Percentiles rank a stretch among this genome's conserved stretches.
These are phyloP conservation scores for Tiphia femorata DNA, from an alignment of 2,888 invertebrate genomes.

Conservation along the genomic window DNA sequence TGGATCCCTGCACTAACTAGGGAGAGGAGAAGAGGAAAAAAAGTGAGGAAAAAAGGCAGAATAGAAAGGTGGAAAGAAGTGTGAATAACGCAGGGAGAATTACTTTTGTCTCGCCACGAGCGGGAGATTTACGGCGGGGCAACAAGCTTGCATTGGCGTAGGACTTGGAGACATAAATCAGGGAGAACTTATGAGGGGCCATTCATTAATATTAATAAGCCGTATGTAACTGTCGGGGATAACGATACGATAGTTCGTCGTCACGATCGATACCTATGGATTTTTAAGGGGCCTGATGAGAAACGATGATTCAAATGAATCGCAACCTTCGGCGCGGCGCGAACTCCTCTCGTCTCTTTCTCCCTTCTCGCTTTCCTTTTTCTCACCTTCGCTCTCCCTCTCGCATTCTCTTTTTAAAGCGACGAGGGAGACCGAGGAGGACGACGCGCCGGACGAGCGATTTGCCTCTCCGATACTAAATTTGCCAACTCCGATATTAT, in stretches of 20 bases:
- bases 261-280: slow-evolving; percentile 49
- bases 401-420: too few relatives aligned
- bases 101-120: slow-evolving; percentile 64
- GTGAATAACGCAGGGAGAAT: slow-evolving; percentile 67
- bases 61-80: slow-evolving; percentile 46
- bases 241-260: slow-evolving; percentile 59
- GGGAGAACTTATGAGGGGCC: slow-evolving; percentile 59
- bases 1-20: too few relatives aligned
- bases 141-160: slow-evolving; percentile 63
- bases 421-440: neutral
- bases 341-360: too few relatives aligned
- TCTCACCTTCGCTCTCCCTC: too few relatives aligned
- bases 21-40: too few relatives aligned
- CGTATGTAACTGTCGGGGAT: slow-evolving; percentile 61
- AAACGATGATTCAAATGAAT: slow-evolving; percentile 45
- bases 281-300: slow-evolving; percentile 45
- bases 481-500: too few relatives aligned
- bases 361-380: too few relatives aligned
- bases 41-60: neutral
- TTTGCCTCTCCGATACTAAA: neutral
- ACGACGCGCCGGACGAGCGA: neutral
- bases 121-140: slow-evolving; percentile 65
- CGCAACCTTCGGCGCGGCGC: slow-evolving; percentile 19
- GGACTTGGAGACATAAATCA: slow-evolving; percentile 65
- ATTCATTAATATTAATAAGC: slow-evolving; percentile 68